Evolutionary conservation across 2,113 vertebrate genomes (phyloP).

Genomic region (Hucho hucho): DNA sequence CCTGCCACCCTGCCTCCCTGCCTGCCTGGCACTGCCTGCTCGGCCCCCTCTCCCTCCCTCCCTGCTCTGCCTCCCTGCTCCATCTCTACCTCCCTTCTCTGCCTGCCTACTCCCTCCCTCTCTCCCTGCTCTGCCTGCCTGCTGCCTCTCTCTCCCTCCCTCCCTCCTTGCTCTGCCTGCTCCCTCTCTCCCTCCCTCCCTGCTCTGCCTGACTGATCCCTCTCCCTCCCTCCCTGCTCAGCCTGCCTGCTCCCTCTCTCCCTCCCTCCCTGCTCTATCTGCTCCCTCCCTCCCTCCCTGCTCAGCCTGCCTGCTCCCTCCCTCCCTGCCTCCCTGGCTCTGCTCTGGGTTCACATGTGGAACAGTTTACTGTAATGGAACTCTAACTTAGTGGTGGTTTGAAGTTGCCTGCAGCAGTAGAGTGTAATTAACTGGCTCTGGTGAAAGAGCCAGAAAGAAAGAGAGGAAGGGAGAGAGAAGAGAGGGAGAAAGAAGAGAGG

Average conservation of each 20-base stretch:
- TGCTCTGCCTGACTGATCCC: too few species aligned
- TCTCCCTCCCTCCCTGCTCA: too few species aligned
- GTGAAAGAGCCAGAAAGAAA: slow-evolving; percentile 78
- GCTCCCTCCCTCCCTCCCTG: too few species aligned
- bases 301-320: neutral
- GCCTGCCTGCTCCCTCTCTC: too few species aligned
- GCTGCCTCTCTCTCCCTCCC: too few species aligned
- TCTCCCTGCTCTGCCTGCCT: too few species aligned
- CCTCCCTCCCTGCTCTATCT: too few species aligned
- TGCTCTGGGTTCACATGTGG: slow-evolving; percentile 78
- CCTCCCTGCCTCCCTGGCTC: slow-evolving; percentile 60
- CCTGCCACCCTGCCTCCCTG: slow-evolving; percentile 46
- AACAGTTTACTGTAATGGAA: slow-evolving; percentile 86
- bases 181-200: too few species aligned
- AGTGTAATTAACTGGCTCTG: slow-evolving; percentile 84
- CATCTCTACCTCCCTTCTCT: too few species aligned
- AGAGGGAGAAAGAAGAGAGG: slow-evolving; percentile 48
- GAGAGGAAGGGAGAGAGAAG: slow-evolving; percentile 48
- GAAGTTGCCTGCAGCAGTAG: slow-evolving; percentile 81
- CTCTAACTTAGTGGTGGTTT: slow-evolving; percentile 85
- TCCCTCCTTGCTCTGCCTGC: too few species aligned
- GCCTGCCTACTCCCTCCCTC: too few species aligned
- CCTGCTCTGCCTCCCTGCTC: neutral
- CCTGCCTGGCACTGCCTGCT: neutral
- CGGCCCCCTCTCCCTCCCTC: too few species aligned